phyloP scores from a whole-genome alignment of 2,888 invertebrate species.

The Dugesia japonica region DNA sequence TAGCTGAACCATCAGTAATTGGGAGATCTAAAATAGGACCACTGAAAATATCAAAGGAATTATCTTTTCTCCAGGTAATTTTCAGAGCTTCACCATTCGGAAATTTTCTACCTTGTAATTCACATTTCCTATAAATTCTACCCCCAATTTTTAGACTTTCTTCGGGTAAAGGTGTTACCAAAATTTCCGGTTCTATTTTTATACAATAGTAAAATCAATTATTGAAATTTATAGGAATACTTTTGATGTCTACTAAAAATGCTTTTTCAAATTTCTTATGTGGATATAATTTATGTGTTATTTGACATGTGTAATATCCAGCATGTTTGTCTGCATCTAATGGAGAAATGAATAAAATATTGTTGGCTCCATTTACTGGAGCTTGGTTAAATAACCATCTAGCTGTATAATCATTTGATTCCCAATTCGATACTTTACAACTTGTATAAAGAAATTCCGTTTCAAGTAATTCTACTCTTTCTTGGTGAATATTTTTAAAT shows the following conservation, averaged over 20 bases:
- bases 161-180: neutral
- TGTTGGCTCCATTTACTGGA: neutral
- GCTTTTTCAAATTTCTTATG: neutral
- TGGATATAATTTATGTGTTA: neutral
- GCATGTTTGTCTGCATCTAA: neutral
- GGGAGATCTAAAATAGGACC: neutral
- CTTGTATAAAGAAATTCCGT: neutral
- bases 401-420: neutral
- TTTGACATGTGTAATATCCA: neutral
- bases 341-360: neutral
- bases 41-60: neutral
- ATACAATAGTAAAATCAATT: no score
- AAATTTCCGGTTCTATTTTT: conserved; percentile 12
- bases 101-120: neutral
- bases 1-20: neutral
- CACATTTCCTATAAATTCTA: neutral
- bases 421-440: neutral
- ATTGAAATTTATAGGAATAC: neutral
- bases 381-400: neutral
- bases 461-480: neutral
- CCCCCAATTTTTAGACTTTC: neutral
- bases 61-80: neutral
- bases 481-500: neutral
- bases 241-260: neutral
- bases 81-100: neutral